A percentile compares a stretch with the other conserved stretches of the same genome.
phyloP scores from a whole-genome alignment of 2,113 vertebrate species.

The Cygnus buccinator region DNA sequence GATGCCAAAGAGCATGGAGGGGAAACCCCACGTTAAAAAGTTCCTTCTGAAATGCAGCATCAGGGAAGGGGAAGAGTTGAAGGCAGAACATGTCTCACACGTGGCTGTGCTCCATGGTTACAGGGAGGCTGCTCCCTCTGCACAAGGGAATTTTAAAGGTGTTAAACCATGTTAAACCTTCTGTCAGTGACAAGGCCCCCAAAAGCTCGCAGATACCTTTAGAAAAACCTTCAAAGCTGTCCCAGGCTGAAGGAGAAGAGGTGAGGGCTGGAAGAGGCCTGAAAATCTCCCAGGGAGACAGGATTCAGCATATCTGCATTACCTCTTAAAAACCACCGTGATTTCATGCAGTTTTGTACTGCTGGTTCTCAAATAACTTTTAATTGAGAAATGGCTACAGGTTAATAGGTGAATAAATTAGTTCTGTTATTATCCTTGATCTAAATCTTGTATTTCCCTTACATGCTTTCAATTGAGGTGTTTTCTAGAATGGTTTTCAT shows the following conservation, averaged over 20 bases:
- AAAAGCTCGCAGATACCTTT: neutral
- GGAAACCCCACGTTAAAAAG: neutral
- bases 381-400: accelerated
- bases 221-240: neutral
- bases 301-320: neutral
- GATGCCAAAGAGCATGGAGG: neutral
- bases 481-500: neutral
- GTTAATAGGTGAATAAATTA: accelerated
- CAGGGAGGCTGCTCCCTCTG: accelerated
- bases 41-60: neutral
- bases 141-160: accelerated
- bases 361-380: neutral
- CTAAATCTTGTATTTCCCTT: neutral
- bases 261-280: neutral
- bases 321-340: accelerated
- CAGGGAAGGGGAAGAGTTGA: neutral
- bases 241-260: neutral
- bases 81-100: accelerated
- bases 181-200: accelerated
- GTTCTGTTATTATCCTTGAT: neutral
- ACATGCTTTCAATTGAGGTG: neutral
- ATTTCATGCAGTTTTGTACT: accelerated
- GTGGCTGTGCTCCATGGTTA: accelerated
- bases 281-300: accelerated
- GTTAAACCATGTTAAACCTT: neutral